Conservation (phyloP, 2,113 vertebrate species). For the Rhipidura dahli region DNA sequence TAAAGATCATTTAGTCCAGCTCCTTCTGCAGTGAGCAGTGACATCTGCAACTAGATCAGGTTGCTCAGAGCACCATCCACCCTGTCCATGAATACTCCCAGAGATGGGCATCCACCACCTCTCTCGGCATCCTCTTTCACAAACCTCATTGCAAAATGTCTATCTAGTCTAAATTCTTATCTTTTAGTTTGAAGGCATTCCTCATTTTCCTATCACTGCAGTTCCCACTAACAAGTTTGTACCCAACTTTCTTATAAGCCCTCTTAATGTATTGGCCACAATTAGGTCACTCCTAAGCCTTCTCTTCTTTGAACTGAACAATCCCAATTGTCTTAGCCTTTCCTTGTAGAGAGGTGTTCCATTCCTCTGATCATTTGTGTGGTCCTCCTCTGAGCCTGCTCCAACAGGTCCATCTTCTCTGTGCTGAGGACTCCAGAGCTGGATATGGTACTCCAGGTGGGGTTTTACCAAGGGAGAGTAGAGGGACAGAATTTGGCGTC, state of each 20-base stretch:
- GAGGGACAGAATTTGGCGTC: neutral
- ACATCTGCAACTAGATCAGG: neutral
- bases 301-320: neutral
- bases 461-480: neutral
- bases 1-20: neutral
- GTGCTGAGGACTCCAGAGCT: neutral
- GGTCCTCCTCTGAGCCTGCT: neutral
- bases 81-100: neutral
- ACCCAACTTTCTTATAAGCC: neutral
- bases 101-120: no score
- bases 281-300: neutral
- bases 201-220: neutral
- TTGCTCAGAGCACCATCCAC: neutral
- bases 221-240: neutral
- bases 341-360: neutral
- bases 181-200: neutral
- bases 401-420: neutral
- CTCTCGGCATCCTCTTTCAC: neutral
- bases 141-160: neutral
- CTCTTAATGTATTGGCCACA: neutral
- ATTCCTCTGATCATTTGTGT: neutral
- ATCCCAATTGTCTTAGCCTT: neutral
- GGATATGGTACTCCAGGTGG: neutral
- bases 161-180: neutral
- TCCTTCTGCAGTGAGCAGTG: neutral